A percentile compares a stretch with the other conserved stretches of the same genome.
Conservation (phyloP, 2,888 invertebrate species). For the Plebejus anna region DNA sequence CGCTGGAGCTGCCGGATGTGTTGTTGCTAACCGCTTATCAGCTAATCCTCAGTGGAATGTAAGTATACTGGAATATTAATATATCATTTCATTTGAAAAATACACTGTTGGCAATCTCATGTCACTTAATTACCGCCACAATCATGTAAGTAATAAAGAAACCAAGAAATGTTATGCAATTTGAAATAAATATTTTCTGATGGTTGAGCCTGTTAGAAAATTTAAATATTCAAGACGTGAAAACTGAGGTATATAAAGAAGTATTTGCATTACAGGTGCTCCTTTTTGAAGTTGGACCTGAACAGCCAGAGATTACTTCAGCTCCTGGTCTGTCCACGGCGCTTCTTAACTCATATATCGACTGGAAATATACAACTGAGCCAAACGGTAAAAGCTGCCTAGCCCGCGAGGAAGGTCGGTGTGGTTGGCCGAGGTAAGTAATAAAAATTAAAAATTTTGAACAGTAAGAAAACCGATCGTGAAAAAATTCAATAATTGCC, state of each 20-base stretch:
- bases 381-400: conserved; percentile 80
- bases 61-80: background rate
- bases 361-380: conserved; percentile 83
- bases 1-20: conserved; percentile 59
- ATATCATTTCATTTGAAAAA: too few species aligned
- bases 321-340: conserved; percentile 80
- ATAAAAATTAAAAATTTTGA: background rate
- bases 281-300: conserved; percentile 82
- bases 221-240: too few species aligned
- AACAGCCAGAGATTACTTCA: conserved; percentile 81
- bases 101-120: too few species aligned
- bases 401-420: conserved; percentile 70
- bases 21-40: conserved; percentile 56
- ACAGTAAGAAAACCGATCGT: background rate
- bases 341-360: conserved; percentile 80
- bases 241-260: too few species aligned
- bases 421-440: conserved; percentile 73
- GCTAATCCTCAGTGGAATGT: conserved; percentile 53
- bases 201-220: too few species aligned
- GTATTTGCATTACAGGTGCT: conserved; percentile 66
- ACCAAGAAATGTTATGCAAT: too few species aligned
- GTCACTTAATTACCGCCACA: too few species aligned
- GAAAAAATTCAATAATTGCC: too few species aligned
- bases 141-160: too few species aligned
- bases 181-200: too few species aligned